Evolutionary conservation across 2,888 invertebrate species (phyloP).

Genomic region (Morpho achilles): DNA sequence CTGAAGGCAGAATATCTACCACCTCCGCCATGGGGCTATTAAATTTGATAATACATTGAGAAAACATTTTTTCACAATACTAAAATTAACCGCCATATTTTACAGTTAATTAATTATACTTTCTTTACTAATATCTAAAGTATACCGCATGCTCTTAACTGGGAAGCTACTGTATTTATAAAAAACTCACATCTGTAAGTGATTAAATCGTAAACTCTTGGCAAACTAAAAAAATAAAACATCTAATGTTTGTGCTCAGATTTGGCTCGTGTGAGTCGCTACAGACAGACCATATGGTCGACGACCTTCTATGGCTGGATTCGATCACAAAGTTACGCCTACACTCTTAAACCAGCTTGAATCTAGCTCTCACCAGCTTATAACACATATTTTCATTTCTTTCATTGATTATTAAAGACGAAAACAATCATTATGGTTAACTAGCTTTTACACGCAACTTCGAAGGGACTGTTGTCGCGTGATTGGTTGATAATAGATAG

Average conservation of each 20-base stretch:
- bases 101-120: too few species aligned
- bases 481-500: too few species aligned
- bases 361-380: conserved; percentile 15
- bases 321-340: conserved; percentile 31
- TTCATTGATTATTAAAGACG: not conserved
- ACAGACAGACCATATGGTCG: conserved; percentile 37
- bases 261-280: conserved; percentile 24
- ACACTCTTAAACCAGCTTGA: conserved; percentile 26
- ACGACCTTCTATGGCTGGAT: conserved; percentile 36
- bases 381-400: not conserved
- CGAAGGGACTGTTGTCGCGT: too few species aligned
- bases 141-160: too few species aligned
- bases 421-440: too few species aligned
- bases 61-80: too few species aligned
- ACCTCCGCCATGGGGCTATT: too few species aligned
- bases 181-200: conserved; percentile 6
- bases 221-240: not conserved
- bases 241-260: conserved; percentile 10
- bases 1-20: too few species aligned
- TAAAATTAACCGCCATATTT: too few species aligned
- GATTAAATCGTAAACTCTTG: not conserved
- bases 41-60: too few species aligned
- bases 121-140: too few species aligned
- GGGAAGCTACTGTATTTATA: not conserved
- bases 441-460: too few species aligned